Base-by-base conservation (phyloP, 2,888 invertebrate genomes). In the Timandra comae region DNA sequence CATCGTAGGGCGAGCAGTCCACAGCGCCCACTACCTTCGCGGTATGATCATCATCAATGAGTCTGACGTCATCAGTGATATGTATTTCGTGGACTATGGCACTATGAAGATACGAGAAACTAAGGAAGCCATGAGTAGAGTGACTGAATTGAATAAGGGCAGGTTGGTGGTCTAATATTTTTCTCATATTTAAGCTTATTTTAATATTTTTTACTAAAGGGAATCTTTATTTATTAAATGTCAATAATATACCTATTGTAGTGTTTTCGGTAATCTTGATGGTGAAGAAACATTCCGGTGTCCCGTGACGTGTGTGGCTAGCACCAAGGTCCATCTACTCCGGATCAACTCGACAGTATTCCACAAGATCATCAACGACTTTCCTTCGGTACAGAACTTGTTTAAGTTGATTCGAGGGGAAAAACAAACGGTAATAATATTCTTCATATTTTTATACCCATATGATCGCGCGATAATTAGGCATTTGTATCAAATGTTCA, bases 251-350 rank as follows among this genome's bases (percentile, higher is more conserved):
- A n/a, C n/a, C n/a, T n/a, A n/a, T n/a, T 16, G n/a, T 26, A 80
- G 81, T 34, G 62, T 81, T 6, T 79, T 80, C 33, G 81, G 81
- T 2, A 79, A 80, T 45, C 40, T 81, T 29, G 63, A 67, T 11
- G 58, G 56, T 1, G 36, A 40, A 0, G 6, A 37, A 0, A 55
- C 63, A 0, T 44, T 58, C 9, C 56, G 69, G 6, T 64, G 62
- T 6, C 55, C 65, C 0, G 43, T 59, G 12, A 49, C 56, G 1
- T 50, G 76, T 8, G 56, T 57, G 12, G 63, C 77, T 0, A 49
- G 50, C 1, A 65, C 51, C 11, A 57, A 62, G 10, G 61, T 70
- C 0, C 81, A 79, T 29, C 46, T 80, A 3, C 53, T 81, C 19
- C 63, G 62, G 49, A 75, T 81, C 39, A 70, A 68, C 30, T 55